phyloP scores from a whole-genome alignment of 1,140 invertebrate genomes.

The Drosophila sproati region DNA sequence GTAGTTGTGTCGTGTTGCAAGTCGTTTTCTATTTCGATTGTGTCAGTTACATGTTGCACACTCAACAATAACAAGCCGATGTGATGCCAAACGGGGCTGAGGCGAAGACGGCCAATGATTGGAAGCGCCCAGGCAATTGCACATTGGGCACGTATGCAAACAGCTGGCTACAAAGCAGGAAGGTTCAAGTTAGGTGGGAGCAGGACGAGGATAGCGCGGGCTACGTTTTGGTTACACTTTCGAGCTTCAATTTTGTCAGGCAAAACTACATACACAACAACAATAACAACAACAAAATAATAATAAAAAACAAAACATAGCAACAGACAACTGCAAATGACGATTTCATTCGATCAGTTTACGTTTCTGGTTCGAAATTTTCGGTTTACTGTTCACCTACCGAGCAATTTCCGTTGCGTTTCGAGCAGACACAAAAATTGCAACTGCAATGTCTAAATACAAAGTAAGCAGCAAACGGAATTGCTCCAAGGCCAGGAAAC shows the following conservation, averaged over 20 bases:
- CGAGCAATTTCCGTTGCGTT: constrained; percentile 75
- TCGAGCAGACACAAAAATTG: constrained; percentile 38
- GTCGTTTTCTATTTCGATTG: constrained; percentile 81
- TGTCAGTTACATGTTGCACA: constrained; percentile 76
- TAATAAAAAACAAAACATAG: not conserved
- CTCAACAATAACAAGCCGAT: constrained; percentile 14
- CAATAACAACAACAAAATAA: constrained; percentile 12
- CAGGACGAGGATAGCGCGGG: constrained; percentile 5
- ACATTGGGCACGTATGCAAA: constrained; percentile 80
- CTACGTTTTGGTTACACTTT: constrained; percentile 51
- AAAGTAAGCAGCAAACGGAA: constrained; percentile 75
- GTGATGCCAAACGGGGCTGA: not conserved
- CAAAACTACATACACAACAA: constrained; percentile 13
- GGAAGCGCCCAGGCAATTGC: constrained; percentile 75
- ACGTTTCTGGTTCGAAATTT: constrained; percentile 39
- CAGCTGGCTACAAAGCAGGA: constrained; percentile 35
- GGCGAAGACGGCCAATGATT: constrained; percentile 66
- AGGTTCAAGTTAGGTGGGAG: constrained; percentile 10
- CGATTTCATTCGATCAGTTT: constrained; percentile 63
- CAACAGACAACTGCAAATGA: constrained; percentile 47
- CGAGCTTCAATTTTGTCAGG: constrained; percentile 67
- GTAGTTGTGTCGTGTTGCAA: constrained; percentile 58
- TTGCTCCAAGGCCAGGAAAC: constrained; percentile 25
- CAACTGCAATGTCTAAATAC: constrained; percentile 72
- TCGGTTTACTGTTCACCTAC: constrained; percentile 44